phyloP scores from a whole-genome alignment of 2,113 vertebrate species.

The Colaptes auratus region DNA sequence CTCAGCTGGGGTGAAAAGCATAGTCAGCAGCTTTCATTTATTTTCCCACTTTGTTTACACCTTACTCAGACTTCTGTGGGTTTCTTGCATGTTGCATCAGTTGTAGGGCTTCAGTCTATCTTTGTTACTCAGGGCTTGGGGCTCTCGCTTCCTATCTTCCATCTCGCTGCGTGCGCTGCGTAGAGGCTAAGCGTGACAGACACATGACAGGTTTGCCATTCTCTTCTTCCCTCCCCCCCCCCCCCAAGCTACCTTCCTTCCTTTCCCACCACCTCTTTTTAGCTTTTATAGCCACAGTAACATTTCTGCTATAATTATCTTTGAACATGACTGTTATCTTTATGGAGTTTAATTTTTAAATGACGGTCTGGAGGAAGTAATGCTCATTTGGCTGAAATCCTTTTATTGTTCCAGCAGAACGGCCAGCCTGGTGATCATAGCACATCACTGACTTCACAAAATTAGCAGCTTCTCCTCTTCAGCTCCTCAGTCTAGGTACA shows the following conservation, averaged over 20 bases:
- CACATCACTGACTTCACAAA: not conserved
- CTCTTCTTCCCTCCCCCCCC: not conserved
- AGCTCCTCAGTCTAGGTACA: not conserved
- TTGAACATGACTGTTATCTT: slow-evolving; percentile 17
- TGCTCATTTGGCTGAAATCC: slow-evolving; percentile 49
- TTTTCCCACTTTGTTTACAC: not conserved
- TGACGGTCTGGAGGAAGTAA: slow-evolving; percentile 33
- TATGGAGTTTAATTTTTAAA: slow-evolving; percentile 49
- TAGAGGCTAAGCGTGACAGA: not conserved
- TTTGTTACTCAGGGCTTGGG: not conserved
- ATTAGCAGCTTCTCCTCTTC: not conserved
- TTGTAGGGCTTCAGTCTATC: not conserved
- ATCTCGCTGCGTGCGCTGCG: accelerated
- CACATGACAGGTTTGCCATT: not conserved
- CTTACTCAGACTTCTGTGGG: not conserved
- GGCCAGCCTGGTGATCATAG: not conserved
- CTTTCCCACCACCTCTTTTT: slow-evolving; percentile 42
- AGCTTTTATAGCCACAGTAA: not conserved
- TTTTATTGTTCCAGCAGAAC: slow-evolving; percentile 36
- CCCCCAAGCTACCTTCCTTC: slow-evolving; percentile 41
- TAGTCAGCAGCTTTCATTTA: not conserved
- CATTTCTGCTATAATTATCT: slow-evolving; percentile 26
- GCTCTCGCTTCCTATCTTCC: not conserved
- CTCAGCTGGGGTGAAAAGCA: not conserved
- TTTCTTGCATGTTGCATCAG: accelerated